phyloP scores from a whole-genome alignment of 2,888 invertebrate species.

The Polydrusus cervinus region DNA sequence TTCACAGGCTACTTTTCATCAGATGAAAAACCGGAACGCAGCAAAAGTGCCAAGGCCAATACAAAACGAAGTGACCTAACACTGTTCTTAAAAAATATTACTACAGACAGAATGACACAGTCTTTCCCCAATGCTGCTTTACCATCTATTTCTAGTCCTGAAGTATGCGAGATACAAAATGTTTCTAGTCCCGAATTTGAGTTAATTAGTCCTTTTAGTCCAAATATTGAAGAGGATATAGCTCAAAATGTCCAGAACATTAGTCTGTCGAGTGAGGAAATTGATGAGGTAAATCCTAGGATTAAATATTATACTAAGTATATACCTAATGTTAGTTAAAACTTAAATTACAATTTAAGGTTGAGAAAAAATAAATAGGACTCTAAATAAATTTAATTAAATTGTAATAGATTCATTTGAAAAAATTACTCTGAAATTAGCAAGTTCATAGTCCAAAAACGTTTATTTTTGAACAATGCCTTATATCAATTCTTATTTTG shows the following conservation, averaged over 20 bases:
- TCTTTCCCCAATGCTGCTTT: conserved; percentile 66
- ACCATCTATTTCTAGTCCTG: conserved; percentile 67
- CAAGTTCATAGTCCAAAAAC: no score
- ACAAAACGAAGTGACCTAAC: conserved; percentile 67
- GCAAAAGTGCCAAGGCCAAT: conserved; percentile 69
- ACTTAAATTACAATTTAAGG: no score
- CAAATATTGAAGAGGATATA: conserved; percentile 55
- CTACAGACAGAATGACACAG: conserved; percentile 68
- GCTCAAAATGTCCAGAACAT: conserved; percentile 46
- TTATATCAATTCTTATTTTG: no score
- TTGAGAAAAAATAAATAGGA: no score
- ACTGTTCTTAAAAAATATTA: conserved; percentile 73
- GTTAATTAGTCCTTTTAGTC: conserved; percentile 69
- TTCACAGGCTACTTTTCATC: conserved; percentile 74
- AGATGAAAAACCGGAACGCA: conserved; percentile 75
- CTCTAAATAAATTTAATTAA: no score
- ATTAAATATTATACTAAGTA: no score
- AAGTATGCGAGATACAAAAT: conserved; percentile 74
- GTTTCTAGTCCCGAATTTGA: conserved; percentile 78
- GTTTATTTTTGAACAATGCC: no score
- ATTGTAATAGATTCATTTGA: no score
- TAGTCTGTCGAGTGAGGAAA: conserved; percentile 53
- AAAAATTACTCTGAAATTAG: no score
- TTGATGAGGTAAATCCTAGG: conserved; percentile 36
- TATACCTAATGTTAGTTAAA: no score